Evolutionary conservation across 2,113 vertebrate genomes (phyloP), one percentile per base, ranked within the genome.

Genomic region (Odocoileus hemionus): DNA sequence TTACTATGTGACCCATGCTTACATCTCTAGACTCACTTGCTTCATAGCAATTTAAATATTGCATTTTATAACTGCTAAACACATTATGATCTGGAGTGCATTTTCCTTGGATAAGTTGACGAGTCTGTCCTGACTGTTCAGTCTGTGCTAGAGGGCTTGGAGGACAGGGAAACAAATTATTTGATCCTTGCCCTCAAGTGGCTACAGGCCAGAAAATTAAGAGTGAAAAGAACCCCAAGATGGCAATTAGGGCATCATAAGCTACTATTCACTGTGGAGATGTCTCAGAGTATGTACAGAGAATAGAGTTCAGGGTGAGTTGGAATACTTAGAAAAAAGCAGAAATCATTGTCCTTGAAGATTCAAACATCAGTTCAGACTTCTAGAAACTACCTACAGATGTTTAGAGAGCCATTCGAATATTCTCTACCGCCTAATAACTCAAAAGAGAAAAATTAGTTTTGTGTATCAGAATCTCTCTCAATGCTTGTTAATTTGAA

Each of bases 1-100:
- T 90, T 74, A 57, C 57, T 82, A 26, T 92, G 19, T 87, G 33
- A 91, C 33, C 39, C 8, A 36, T 61, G 45, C 30, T 93, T 74
- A 61, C 17, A 88, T 91, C 54, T 61, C n/a, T 55, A 94, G 9
- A 50, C 21, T 70, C 57, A 55, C 43, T 96, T 92, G 55, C 47
- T 92, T 95, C 47, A 94, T 45, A 96, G 30, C 21, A 92, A 74
- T 39, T 90, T 88, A 86, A 89, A 96, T 86, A 54, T 70, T 91
- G 6, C 15, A n/a, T 86, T 95, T 86, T 95, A 17, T 92, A 94
- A 86, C 30, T 67, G 21, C 21, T 52, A 7, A 91, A 80, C 23
- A 60, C 23, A 61, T 89, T 91, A 54, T 60, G 8, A 92, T 82
- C 82, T 92, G 70, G 47, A 83, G 60, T 45, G 25, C 91, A 26